Evolutionary conservation across 2,888 invertebrate species (phyloP), one percentile per base, ranked within the genome.

Genomic region (Tipula helvola): DNA sequence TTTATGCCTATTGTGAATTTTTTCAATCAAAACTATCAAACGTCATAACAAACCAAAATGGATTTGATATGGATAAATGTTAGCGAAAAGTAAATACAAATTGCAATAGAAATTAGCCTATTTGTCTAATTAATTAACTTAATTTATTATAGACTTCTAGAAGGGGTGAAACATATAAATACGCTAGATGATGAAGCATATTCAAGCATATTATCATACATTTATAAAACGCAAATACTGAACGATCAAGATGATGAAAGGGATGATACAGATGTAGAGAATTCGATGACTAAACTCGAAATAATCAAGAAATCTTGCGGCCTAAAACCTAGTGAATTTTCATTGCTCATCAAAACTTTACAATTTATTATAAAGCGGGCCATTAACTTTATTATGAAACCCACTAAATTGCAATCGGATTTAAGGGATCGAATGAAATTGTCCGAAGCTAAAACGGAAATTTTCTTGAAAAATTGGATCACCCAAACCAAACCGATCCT

Each of bases 391-490:
- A 91, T 94, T 84, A 91, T 93, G 85, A 93, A 93, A 88, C 93
- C 94, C 41, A 92, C 93, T 3, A 90, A 90, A 87, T 89, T 94
- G 47, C 92, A 93, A 88, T 89, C 90, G 2, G 92, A 92, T 88
- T 90, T 94, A 28, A 90, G 91, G 2, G 92, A 93, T 16, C 90
- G 91, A 87, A 89, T 93, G 1, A 90, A 92, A 87, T 89, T 94
- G 44, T 90, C 92, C 87, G 90, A 91, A 83, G 92, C 92, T 87
- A 93, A 93, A 90, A 92, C 93, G 44, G 93, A 93, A 89, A 91
- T 92, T 36, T 93, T 93, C 88, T 90, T 93, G 4, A 92, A 92
- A 87, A 88, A 92, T 8, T 94, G 93, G 93, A 92, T 93, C 0
- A 91, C 91, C 52, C 91, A 92, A 87, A 92, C 93, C 0, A 93